Conservation (phyloP, 2,888 invertebrate genomes). For the Hoplodrina blanda region DNA sequence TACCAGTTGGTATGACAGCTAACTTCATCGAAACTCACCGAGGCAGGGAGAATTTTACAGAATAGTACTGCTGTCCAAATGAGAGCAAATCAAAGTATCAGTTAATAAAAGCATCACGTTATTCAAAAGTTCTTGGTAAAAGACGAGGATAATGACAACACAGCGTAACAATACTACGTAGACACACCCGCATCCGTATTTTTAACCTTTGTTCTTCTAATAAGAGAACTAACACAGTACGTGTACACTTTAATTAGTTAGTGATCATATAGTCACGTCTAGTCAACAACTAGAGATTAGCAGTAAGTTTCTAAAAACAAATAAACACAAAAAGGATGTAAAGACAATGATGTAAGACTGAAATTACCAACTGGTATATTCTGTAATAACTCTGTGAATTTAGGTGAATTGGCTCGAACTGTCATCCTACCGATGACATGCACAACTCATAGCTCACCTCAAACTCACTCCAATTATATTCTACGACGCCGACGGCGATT, state of each 20-base stretch:
- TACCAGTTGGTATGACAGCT: not conserved
- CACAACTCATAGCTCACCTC: too few species aligned
- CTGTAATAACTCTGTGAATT: too few species aligned
- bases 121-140: not conserved
- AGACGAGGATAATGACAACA: not conserved
- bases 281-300: constrained; percentile 50
- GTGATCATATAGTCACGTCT: constrained; percentile 56
- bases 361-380: constrained; percentile 4
- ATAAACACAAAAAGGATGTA: constrained; percentile 63
- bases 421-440: too few species aligned
- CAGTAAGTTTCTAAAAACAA: constrained; percentile 48
- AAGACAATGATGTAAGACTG: constrained; percentile 34
- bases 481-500: too few species aligned
- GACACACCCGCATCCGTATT: constrained; percentile 40
- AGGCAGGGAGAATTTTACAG: not conserved
- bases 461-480: too few species aligned
- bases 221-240: constrained; percentile 38
- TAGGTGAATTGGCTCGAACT: too few species aligned
- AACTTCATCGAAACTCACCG: not conserved
- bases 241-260: constrained; percentile 59
- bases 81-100: not conserved
- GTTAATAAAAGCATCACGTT: not conserved
- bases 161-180: not conserved
- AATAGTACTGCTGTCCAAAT: too few species aligned
- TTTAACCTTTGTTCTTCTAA: constrained; percentile 44